Evolutionary conservation across 64 coral and sea anemone genomes (phyloP).

Genomic region (Actinia equina): DNA sequence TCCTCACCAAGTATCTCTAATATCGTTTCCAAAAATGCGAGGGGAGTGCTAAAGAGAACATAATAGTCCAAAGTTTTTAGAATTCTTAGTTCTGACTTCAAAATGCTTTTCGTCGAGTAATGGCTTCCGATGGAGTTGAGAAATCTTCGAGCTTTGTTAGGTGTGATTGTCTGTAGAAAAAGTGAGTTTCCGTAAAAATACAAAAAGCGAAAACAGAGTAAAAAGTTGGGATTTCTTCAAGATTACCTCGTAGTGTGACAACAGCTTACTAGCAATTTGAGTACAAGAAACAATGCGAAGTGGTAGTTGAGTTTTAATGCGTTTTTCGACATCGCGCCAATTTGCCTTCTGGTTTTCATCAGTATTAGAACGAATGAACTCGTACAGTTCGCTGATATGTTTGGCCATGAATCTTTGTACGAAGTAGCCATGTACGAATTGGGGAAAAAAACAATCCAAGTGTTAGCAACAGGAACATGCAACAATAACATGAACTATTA

Average conservation of each 20-base stretch:
- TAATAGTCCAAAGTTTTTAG: constrained; percentile 83
- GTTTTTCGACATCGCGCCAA: constrained; percentile 84
- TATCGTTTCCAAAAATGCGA: constrained; percentile 86
- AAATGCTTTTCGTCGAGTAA: constrained; percentile 76
- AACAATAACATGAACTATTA: background rate
- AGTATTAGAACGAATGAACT: constrained; percentile 71
- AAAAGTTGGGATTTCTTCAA: background rate
- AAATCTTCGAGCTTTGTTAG: constrained; percentile 84
- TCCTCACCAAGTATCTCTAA: constrained; percentile 88
- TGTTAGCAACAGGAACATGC: background rate
- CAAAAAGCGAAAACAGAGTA: background rate
- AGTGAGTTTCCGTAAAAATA: background rate
- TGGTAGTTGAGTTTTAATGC: constrained; percentile 82
- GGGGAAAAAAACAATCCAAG: background rate
- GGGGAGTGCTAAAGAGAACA: constrained; percentile 65
- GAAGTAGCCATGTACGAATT: background rate
- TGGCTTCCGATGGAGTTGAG: constrained; percentile 87
- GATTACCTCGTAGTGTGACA: constrained; percentile 87
- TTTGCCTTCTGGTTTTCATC: constrained; percentile 70
- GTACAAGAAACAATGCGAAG: constrained; percentile 83
- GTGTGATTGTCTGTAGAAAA: constrained; percentile 60
- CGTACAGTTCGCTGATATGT: constrained; percentile 77
- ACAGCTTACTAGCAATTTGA: constrained; percentile 90
- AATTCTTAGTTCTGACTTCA: constrained; percentile 93
- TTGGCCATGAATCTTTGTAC: constrained; percentile 89